Conservation (phyloP, 1,140 invertebrate species). For the Meloidogyne chitwoodi region DNA sequence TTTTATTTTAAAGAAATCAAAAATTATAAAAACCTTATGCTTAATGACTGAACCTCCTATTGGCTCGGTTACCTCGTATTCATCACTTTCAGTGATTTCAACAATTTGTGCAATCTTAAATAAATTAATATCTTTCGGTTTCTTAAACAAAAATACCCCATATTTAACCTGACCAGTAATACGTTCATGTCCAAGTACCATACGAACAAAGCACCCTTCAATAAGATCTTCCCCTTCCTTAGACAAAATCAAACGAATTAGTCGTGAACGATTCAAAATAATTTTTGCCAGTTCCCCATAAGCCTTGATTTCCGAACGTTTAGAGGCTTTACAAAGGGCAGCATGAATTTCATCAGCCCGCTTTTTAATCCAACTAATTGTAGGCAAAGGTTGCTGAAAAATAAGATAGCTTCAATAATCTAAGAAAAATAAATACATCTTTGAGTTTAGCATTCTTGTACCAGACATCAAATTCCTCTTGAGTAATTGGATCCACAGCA, state of each 20-base stretch:
- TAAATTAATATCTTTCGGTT: not conserved
- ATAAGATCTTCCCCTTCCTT: not conserved
- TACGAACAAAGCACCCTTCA: not conserved
- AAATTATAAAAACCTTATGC: not conserved
- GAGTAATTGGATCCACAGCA: not conserved
- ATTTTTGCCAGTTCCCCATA: not conserved
- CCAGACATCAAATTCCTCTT: not conserved
- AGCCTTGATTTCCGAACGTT: not conserved
- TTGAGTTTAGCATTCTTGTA: not conserved
- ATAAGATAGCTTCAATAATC: not conserved
- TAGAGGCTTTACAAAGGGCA: not conserved
- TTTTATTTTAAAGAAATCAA: not conserved
- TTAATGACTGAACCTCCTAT: not conserved
- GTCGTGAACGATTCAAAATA: not conserved
- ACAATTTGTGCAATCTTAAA: not conserved
- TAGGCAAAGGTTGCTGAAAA: not conserved
- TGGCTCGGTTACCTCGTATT: not conserved
- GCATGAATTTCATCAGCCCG: not conserved
- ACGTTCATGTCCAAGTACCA: not conserved
- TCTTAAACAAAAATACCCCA: not conserved
- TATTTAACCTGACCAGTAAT: not conserved
- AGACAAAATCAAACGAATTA: not conserved
- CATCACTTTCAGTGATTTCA: not conserved
- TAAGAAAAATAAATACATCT: not conserved
- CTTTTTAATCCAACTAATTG: not conserved